Conservation (phyloP, 1,140 invertebrate species). For the Drosophila grimshawi region DNA sequence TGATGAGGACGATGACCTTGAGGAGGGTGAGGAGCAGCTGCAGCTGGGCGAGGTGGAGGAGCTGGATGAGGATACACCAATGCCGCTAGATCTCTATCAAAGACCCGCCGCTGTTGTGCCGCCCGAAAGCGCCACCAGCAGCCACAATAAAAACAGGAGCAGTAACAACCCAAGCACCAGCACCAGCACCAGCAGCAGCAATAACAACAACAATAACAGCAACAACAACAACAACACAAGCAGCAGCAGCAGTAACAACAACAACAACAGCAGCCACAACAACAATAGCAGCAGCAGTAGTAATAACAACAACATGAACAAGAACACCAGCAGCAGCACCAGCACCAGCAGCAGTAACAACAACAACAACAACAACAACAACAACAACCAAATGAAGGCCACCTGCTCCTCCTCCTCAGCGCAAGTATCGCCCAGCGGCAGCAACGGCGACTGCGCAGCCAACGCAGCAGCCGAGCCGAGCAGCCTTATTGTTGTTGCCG, state of each 20-base stretch:
- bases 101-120: constrained; percentile 55
- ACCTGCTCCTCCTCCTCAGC: constrained; percentile 37
- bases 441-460: constrained; percentile 48
- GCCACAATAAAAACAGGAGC: constrained; percentile 11
- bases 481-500: constrained; percentile 51
- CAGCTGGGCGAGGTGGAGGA: constrained; percentile 60
- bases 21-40: constrained; percentile 31
- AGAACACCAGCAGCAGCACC: constrained; percentile 27
- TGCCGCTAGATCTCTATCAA: constrained; percentile 83
- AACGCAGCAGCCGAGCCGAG: constrained; percentile 15
- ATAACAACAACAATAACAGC: constrained; percentile 36
- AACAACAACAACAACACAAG: constrained; percentile 42
- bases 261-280: constrained; percentile 29
- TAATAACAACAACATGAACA: constrained; percentile 41
- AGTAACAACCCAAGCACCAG: constrained; percentile 38
- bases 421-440: constrained; percentile 34
- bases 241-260: constrained; percentile 32
- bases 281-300: constrained; percentile 25
- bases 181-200: constrained; percentile 36
- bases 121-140: constrained; percentile 32
- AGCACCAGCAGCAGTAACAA: constrained; percentile 39
- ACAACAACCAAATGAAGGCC: constrained; percentile 50
- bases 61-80: constrained; percentile 69
- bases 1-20: constrained; percentile 19
- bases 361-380: constrained; percentile 25